These are phyloP conservation scores for Pseudomugil tenellus DNA, from an alignment of 2,797 vertebrate species.

Conservation along the genomic window DNA sequence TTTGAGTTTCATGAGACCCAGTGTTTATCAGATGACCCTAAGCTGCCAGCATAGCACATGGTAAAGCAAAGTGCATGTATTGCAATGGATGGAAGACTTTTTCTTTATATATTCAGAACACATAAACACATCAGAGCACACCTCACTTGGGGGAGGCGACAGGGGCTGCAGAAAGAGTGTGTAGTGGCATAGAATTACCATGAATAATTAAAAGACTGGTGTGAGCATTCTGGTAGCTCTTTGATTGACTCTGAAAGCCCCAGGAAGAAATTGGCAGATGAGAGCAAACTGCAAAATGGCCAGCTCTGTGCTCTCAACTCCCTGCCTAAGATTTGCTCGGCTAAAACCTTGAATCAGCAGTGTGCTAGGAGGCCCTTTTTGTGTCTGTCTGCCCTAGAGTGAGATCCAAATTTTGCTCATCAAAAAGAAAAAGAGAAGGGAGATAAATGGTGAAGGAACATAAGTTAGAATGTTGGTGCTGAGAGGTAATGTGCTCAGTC, in stretches of 20 bases:
- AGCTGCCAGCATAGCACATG: constrained; percentile 62
- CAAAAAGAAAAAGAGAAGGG: constrained; percentile 34
- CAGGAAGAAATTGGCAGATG: constrained; percentile 81
- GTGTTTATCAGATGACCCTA: constrained; percentile 72
- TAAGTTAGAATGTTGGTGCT: constrained; percentile 31
- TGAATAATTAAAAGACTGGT: constrained; percentile 86
- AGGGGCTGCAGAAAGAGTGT: constrained; percentile 74
- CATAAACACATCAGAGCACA: constrained; percentile 80
- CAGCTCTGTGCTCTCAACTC: constrained; percentile 76
- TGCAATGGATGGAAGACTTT: constrained; percentile 68
- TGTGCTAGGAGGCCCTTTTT: constrained; percentile 64
- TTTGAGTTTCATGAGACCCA: constrained; percentile 54
- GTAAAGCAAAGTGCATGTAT: constrained; percentile 65
- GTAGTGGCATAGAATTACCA: constrained; percentile 76
- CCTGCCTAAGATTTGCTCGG: constrained; percentile 70
- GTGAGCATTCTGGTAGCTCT: constrained; percentile 83
- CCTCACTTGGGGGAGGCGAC: constrained; percentile 72
- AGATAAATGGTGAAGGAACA: constrained; percentile 17
- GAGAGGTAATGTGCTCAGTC: constrained; percentile 22
- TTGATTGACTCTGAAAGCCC: constrained; percentile 83
- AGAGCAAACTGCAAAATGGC: constrained; percentile 82
- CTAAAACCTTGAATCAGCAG: constrained; percentile 81
- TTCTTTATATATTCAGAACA: constrained; percentile 76
- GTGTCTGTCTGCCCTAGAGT: constrained; percentile 62
- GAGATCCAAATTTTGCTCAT: constrained; percentile 63